Evolutionary conservation across 64 coral and sea anemone genomes (phyloP).

Genomic region (Anthopleura sola): DNA sequence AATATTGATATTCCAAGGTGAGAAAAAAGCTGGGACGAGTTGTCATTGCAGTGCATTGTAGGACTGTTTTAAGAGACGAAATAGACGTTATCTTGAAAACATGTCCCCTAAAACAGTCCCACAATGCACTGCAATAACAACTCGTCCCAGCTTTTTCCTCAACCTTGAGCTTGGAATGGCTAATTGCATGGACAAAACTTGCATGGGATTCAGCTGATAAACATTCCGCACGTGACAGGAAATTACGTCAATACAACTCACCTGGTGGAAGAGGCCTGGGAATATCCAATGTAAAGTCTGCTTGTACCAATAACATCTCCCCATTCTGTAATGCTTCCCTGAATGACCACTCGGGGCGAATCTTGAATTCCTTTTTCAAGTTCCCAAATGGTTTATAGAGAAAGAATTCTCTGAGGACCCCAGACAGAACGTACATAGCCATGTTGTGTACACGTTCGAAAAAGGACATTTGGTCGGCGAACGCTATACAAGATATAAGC

Average conservation of each 20-base stretch:
- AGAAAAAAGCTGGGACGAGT: too few relatives aligned
- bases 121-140: too few relatives aligned
- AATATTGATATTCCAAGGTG: too few relatives aligned
- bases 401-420: neutral
- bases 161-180: too few relatives aligned
- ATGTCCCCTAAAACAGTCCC: too few relatives aligned
- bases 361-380: constrained; percentile 2
- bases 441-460: neutral
- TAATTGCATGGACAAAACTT: too few relatives aligned
- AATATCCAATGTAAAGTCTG: neutral
- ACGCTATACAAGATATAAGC: neutral
- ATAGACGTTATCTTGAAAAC: too few relatives aligned
- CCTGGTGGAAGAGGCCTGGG: constrained; percentile 2
- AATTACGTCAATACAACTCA: neutral
- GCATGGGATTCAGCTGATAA: too few relatives aligned
- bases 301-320: neutral
- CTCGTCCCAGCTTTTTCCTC: too few relatives aligned
- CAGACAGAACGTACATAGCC: neutral
- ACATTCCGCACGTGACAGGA: too few relatives aligned
- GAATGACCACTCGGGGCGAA: neutral
- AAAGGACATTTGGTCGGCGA: neutral
- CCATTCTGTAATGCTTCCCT: neutral
- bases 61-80: too few relatives aligned
- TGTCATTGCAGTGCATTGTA: too few relatives aligned
- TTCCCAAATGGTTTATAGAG: neutral